A percentile compares a stretch with the other conserved stretches of the same genome.
phyloP scores from a whole-genome alignment of 2,113 vertebrate genomes.

The Anolis sagrei region DNA sequence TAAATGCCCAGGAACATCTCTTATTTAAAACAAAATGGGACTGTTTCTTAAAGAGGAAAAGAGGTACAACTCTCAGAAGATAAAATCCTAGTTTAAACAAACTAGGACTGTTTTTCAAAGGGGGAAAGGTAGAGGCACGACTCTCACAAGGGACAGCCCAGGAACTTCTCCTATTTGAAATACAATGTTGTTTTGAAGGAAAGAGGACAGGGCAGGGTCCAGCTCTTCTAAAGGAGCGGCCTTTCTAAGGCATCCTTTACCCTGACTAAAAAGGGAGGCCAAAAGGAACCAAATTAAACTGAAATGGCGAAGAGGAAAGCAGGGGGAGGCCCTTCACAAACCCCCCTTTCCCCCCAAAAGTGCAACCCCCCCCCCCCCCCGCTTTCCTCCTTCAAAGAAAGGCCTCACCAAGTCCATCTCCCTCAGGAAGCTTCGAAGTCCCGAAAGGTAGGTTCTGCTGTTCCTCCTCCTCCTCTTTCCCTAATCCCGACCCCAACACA shows the following conservation, averaged over 20 bases:
- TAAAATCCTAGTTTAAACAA: neutral
- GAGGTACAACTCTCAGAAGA: too few species aligned
- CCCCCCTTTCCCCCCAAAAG: neutral
- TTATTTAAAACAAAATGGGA: too few species aligned
- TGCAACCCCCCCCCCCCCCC: neutral
- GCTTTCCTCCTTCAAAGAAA: neutral
- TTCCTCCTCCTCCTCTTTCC: neutral
- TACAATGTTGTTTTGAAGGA: too few species aligned
- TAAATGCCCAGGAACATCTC: too few species aligned
- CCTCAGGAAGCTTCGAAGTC: neutral
- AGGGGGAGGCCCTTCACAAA: neutral
- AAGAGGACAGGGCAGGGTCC: too few species aligned
- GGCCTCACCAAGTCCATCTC: neutral
- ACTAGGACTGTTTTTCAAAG: neutral
- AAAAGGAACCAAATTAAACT: too few species aligned
- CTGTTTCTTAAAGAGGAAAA: too few species aligned
- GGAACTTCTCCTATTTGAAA: too few species aligned
- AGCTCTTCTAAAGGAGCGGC: too few species aligned
- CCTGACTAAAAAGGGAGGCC: too few species aligned
- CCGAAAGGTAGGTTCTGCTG: neutral
- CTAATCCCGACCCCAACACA: neutral
- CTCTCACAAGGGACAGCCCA: neutral
- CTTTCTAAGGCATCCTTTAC: too few species aligned
- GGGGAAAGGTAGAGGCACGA: neutral
- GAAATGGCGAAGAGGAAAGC: neutral